Evolutionary conservation across 1,140 invertebrate genomes (phyloP).

Genomic region (Chionoecetes opilio): DNA sequence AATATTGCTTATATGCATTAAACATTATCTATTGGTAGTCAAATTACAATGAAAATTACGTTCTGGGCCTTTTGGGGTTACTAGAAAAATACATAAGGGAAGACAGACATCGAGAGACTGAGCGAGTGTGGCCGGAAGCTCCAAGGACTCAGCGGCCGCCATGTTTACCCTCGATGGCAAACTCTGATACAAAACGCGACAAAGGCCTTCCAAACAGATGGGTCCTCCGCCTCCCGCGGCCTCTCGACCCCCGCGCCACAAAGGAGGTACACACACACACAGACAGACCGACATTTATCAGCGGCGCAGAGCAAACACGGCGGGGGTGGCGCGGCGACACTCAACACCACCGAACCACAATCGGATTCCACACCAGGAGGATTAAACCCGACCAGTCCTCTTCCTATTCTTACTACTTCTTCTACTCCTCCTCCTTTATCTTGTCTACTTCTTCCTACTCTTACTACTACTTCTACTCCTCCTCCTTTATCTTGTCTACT

Average conservation of each 20-base stretch:
- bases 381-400: constrained; percentile 38
- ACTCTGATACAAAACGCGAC: constrained; percentile 17
- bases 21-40: too few relatives aligned
- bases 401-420: background rate
- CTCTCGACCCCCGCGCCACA: background rate
- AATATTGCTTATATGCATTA: too few relatives aligned
- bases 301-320: constrained; percentile 43
- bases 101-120: background rate
- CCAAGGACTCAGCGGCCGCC: background rate
- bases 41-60: too few relatives aligned
- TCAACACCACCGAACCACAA: constrained; percentile 44
- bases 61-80: too few relatives aligned
- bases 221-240: background rate
- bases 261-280: background rate
- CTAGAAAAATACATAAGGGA: constrained; percentile 28
- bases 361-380: constrained; percentile 36
- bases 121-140: background rate
- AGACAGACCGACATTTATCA: background rate
- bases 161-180: constrained; percentile 6
- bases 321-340: background rate
- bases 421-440: background rate
- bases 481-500: background rate
- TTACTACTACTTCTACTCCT: background rate
- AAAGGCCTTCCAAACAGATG: background rate
- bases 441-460: background rate